Conservation (phyloP, 2,113 vertebrate genomes). For the Psilopogon haemacephalus region DNA sequence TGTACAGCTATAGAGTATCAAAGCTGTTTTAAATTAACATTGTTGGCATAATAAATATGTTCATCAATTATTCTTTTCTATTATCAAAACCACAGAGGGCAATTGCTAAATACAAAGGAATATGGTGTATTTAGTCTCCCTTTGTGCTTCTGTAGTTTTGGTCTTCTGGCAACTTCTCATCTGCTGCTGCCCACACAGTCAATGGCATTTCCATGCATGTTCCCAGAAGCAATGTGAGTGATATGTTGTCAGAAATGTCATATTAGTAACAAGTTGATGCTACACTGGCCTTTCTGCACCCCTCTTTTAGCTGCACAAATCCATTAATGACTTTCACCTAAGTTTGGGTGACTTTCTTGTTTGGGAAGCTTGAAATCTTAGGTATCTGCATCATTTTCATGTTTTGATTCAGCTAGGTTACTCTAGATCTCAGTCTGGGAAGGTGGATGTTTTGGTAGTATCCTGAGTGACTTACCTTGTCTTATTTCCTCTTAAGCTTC, state of each 20-base stretch:
- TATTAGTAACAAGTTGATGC: neutral
- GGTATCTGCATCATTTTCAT: neutral
- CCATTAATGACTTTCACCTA: neutral
- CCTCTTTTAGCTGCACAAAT: neutral
- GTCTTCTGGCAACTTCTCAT: neutral
- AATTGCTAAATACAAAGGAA: neutral
- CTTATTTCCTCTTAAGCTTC: neutral
- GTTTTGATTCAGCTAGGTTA: neutral
- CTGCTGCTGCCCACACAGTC: neutral
- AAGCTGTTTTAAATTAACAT: conserved; percentile 19
- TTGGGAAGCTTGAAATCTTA: neutral
- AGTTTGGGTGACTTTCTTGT: accelerated
- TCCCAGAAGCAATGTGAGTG: neutral
- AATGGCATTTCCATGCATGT: neutral
- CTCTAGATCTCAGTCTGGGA: accelerated
- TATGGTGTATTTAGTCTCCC: neutral
- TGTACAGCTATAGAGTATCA: conserved; percentile 26
- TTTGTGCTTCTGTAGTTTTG: neutral
- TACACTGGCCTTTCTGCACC: neutral
- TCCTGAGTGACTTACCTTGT: neutral
- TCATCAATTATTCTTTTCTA: neutral
- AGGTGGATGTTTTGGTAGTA: neutral
- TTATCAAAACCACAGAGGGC: neutral
- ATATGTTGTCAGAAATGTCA: neutral
- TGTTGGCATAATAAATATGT: conserved; percentile 23